These are phyloP conservation scores for Gasteruption jaculator DNA, from an alignment of 2,888 invertebrate species.

Conservation along the genomic window DNA sequence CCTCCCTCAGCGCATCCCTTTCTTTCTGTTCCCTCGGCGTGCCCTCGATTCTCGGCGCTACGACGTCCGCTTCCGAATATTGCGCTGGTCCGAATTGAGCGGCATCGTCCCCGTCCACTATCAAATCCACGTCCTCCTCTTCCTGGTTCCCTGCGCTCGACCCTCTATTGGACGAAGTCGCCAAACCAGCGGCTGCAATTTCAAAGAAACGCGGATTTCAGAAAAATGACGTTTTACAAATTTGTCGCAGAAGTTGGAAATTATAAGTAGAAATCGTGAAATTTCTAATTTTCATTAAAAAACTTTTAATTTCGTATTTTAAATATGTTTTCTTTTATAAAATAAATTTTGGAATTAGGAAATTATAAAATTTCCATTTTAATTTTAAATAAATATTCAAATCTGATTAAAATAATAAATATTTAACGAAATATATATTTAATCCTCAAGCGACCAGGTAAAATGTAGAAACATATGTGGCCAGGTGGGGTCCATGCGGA, in stretches of 20 bases:
- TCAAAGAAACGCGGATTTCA: conserved; percentile 51
- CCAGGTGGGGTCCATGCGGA: no score
- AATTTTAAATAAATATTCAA: no score
- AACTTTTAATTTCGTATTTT: no score
- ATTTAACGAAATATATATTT: no score
- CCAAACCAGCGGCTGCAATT: conserved; percentile 47
- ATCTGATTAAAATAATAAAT: no score
- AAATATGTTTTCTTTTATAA: no score
- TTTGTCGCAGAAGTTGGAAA: neutral
- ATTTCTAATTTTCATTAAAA: no score
- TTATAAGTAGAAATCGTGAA: neutral
- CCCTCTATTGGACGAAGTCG: conserved; percentile 46
- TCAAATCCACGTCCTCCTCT: conserved; percentile 69
- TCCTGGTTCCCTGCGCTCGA: conserved; percentile 51
- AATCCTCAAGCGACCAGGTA: no score
- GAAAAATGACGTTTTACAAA: neutral
- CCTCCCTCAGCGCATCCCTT: conserved; percentile 56
- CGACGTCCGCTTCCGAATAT: conserved; percentile 73
- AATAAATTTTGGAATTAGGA: no score
- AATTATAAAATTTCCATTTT: no score
- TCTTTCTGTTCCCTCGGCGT: conserved; percentile 55
- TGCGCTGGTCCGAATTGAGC: conserved; percentile 82
- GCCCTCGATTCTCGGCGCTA: conserved; percentile 54
- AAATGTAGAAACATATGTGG: no score
- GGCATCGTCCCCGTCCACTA: conserved; percentile 84